These are phyloP conservation scores for Argopecten irradians DNA, from an alignment of 1,140 invertebrate genomes.

Conservation along the genomic window DNA sequence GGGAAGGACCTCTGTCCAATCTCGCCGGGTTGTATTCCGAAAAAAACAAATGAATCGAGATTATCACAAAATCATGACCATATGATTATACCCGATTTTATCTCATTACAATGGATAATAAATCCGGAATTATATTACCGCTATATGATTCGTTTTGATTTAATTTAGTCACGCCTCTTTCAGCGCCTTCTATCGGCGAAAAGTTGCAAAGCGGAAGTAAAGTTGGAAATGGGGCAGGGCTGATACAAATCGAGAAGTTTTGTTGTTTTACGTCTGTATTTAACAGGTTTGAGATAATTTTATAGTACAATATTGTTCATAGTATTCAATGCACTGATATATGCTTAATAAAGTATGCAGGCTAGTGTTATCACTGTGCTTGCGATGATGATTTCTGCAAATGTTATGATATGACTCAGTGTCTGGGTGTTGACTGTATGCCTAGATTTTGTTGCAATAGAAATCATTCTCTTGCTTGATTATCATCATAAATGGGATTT, in stretches of 20 bases:
- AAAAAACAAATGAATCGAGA: no score
- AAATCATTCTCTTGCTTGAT: no score
- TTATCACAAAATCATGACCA: no score
- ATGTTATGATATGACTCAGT: background rate
- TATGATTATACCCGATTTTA: no score
- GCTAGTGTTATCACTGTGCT: background rate
- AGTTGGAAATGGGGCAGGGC: constrained; percentile 13
- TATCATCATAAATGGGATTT: no score
- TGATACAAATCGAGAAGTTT: background rate
- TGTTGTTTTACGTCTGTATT: background rate
- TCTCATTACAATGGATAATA: no score
- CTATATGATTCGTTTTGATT: background rate
- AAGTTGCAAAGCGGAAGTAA: background rate
- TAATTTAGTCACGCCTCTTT: background rate
- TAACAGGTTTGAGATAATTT: background rate
- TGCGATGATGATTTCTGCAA: background rate
- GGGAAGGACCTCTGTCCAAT: no score
- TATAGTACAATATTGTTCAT: background rate
- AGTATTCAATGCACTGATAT: background rate
- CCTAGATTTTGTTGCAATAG: no score
- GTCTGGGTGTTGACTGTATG: background rate
- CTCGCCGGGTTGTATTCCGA: no score
- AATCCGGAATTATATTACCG: background rate
- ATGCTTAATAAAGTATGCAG: background rate
- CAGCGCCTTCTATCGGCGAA: background rate